A percentile compares a stretch with the other conserved stretches of the same genome.
Evolutionary conservation across 1,140 invertebrate genomes (phyloP).

Genomic region (Drosophila insularis): DNA sequence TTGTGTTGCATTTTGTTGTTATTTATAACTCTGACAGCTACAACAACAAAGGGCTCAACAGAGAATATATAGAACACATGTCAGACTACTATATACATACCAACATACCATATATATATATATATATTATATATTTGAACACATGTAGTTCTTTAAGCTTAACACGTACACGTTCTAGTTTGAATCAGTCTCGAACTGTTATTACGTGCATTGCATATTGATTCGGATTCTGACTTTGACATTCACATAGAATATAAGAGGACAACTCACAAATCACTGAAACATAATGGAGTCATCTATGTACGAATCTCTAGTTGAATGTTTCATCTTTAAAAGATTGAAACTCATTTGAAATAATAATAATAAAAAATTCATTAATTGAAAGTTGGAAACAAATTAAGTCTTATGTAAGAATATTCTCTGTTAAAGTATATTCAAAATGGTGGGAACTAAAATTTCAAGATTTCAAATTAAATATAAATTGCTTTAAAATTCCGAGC

Average conservation of each 20-base stretch:
- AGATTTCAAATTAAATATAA: not conserved
- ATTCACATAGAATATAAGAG: not conserved
- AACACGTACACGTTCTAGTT: constrained; percentile 77
- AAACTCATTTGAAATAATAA: too few species aligned
- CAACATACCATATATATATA: too few species aligned
- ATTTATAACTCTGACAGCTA: constrained; percentile 43
- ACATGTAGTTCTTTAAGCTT: constrained; percentile 42
- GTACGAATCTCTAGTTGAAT: not conserved
- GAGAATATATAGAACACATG: constrained; percentile 60
- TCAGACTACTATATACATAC: constrained; percentile 21
- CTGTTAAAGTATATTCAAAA: too few species aligned
- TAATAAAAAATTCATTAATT: too few species aligned
- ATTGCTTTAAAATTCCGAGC: not conserved
- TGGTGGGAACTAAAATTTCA: not conserved
- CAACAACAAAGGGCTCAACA: constrained; percentile 4
- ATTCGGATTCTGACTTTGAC: not conserved
- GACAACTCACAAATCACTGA: not conserved
- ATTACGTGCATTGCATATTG: constrained; percentile 65
- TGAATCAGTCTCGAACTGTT: constrained; percentile 40
- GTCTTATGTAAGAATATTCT: too few species aligned
- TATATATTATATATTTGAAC: constrained; percentile 25
- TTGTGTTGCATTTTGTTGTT: constrained; percentile 49
- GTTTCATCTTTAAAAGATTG: too few species aligned
- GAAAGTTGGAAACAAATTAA: too few species aligned
- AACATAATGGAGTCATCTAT: not conserved